A percentile compares a stretch with the other conserved stretches of the same genome.
Conservation (phyloP, 1,140 invertebrate species). For the Drosophila athabasca region DNA sequence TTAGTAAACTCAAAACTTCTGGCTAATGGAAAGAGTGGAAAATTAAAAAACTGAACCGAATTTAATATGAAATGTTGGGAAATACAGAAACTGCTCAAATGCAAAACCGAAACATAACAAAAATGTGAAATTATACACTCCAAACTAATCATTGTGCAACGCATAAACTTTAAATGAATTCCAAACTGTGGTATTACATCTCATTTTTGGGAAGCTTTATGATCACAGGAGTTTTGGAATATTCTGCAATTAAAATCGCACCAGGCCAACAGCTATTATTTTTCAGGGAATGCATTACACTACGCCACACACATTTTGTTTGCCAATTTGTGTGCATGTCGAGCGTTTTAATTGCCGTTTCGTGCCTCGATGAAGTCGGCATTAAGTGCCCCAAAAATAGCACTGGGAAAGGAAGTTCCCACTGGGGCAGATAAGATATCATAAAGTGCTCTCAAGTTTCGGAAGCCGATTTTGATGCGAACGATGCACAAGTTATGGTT, state of each 20-base stretch:
- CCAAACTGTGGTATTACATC: neutral
- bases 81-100: neutral
- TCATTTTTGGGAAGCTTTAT: neutral
- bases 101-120: neutral
- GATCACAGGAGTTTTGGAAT: conserved; percentile 1
- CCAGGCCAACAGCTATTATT: conserved; percentile 47
- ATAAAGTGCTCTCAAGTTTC: neutral
- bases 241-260: conserved; percentile 57
- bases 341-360: conserved; percentile 67
- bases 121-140: no score
- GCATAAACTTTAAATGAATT: neutral
- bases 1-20: conserved; percentile 1
- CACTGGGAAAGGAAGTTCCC: conserved; percentile 34
- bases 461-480: no score
- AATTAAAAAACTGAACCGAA: conserved; percentile 1
- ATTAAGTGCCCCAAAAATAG: conserved; percentile 56
- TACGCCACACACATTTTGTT: neutral
- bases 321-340: conserved; percentile 20
- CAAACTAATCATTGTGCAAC: no score
- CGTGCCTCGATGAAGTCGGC: conserved; percentile 62
- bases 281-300: conserved; percentile 20
- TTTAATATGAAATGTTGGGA: neutral
- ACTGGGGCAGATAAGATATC: conserved; percentile 1
- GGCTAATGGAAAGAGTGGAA: neutral
- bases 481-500: neutral